These are phyloP conservation scores for Pelecanus crispus DNA, from an alignment of 2,113 vertebrate genomes.

Conservation along the genomic window DNA sequence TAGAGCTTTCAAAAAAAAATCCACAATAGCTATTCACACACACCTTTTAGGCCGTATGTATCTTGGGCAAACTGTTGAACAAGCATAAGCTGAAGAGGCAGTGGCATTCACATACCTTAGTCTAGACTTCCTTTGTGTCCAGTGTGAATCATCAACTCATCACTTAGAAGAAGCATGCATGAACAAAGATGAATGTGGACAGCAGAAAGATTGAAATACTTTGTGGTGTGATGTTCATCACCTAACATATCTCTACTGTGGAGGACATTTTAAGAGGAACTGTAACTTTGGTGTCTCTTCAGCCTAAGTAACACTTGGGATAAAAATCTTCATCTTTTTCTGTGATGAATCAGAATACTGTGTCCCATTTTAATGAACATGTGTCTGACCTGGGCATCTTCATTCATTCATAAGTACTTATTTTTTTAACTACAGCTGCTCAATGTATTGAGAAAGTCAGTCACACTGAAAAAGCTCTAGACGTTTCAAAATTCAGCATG, in stretches of 20 bases:
- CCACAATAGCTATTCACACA: background rate
- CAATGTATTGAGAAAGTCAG: background rate
- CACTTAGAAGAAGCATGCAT: background rate
- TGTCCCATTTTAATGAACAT: background rate
- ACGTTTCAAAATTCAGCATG: background rate
- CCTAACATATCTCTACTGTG: background rate
- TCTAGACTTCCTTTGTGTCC: background rate
- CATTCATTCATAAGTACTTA: background rate
- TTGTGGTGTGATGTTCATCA: background rate
- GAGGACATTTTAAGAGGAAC: background rate
- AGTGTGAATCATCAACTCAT: background rate
- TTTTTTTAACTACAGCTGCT: background rate
- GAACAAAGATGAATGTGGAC: background rate
- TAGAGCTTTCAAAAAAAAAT: background rate
- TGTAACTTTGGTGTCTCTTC: background rate
- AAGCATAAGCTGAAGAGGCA: background rate
- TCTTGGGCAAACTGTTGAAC: background rate
- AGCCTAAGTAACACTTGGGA: background rate
- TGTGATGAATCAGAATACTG: background rate
- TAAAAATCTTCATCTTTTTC: background rate
- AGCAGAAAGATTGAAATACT: background rate
- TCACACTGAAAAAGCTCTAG: background rate
- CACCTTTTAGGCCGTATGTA: background rate
- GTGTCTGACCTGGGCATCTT: background rate
- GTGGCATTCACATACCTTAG: background rate